Percentiles rank a stretch among this genome's conserved stretches.
Conservation (phyloP, 2,113 vertebrate species). For the Axis porcinus region DNA sequence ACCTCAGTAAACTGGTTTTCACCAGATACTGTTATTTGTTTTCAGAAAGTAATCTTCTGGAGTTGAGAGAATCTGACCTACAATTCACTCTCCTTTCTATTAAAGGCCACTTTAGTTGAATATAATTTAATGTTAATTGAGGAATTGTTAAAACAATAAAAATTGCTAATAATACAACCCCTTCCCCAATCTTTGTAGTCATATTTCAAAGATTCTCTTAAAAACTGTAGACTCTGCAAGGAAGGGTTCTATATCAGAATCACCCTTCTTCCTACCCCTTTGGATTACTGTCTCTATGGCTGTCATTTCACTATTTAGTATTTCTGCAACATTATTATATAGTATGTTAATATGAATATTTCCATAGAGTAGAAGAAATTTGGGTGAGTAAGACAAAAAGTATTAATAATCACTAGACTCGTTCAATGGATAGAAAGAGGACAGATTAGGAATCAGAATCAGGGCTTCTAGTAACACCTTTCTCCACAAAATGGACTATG, state of each 20-base stretch:
- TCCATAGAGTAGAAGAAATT: background rate
- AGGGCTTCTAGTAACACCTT: background rate
- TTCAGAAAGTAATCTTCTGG: constrained; percentile 51
- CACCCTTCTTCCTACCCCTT: background rate
- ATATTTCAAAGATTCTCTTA: constrained; percentile 30
- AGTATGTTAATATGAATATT: background rate
- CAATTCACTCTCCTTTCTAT: constrained; percentile 47
- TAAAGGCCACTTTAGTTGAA: constrained; percentile 39
- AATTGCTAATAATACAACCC: constrained; percentile 31
- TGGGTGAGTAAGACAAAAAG: background rate
- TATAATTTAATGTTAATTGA: constrained; percentile 31
- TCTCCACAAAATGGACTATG: background rate
- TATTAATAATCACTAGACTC: background rate
- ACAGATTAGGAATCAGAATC: background rate
- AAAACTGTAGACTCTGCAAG: background rate
- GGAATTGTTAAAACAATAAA: constrained; percentile 23
- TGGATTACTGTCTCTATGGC: background rate
- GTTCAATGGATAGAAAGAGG: background rate
- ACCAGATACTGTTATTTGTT: constrained; percentile 37
- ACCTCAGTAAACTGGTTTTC: constrained; percentile 53
- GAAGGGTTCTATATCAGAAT: background rate
- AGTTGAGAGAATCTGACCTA: constrained; percentile 24
- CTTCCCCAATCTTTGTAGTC: background rate
- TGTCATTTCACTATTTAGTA: background rate
- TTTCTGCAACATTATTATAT: background rate